These are phyloP conservation scores for Dasyprocta punctata DNA, from an alignment of 2,113 vertebrate species.

Conservation along the genomic window DNA sequence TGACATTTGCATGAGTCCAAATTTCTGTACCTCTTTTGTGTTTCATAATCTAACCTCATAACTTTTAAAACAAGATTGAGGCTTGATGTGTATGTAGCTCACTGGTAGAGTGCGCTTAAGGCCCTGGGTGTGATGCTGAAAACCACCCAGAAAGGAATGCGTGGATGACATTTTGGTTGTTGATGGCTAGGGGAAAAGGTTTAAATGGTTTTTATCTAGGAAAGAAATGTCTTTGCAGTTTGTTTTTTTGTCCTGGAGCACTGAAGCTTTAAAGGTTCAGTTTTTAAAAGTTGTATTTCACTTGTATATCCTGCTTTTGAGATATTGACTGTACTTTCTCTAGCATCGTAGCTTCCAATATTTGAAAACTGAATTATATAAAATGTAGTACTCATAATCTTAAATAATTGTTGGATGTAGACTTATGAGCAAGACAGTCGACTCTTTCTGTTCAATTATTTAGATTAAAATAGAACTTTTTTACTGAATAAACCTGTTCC, in stretches of 20 bases:
- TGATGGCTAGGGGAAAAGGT: not conserved
- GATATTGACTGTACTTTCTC: not conserved
- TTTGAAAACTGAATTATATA: not conserved
- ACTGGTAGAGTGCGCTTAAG: not conserved
- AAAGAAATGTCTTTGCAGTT: slow-evolving; percentile 26
- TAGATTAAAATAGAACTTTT: slow-evolving; percentile 1
- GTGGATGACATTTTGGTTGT: not conserved
- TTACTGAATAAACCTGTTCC: not conserved
- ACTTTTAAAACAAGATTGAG: not conserved
- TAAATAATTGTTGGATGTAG: slow-evolving; percentile 38
- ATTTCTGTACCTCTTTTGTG: not conserved
- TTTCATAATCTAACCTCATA: not conserved
- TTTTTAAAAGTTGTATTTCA: slow-evolving; percentile 26
- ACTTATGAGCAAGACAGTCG: slow-evolving; percentile 7
- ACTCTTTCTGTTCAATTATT: not conserved
- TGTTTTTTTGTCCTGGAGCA: not conserved
- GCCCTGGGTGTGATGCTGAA: not conserved
- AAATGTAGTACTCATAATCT: not conserved
- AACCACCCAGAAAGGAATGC: not conserved
- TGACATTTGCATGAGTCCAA: not conserved
- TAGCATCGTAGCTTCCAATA: not conserved
- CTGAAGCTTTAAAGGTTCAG: not conserved
- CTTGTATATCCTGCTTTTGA: not conserved
- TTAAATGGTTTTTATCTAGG: slow-evolving; percentile 35
- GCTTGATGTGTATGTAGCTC: not conserved